phyloP scores from a whole-genome alignment of 2,113 vertebrate genomes.

The Brevimyrus niger region DNA sequence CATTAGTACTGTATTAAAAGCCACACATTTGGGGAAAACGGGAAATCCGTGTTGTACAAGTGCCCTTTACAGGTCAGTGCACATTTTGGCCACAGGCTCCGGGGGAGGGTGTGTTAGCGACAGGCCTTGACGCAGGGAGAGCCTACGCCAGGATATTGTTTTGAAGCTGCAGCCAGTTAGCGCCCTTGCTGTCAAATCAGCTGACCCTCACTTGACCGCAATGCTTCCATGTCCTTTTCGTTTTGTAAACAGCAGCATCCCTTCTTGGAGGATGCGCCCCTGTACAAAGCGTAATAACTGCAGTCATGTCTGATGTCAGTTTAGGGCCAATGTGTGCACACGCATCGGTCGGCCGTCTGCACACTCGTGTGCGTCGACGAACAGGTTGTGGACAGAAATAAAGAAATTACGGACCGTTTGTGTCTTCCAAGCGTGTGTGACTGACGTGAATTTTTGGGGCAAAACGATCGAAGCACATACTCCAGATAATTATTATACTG shows the following conservation, averaged over 20 bases:
- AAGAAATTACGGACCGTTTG: background rate
- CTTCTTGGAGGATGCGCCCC: constrained; percentile 43
- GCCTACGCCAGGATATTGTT: constrained; percentile 57
- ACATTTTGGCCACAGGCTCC: constrained; percentile 25
- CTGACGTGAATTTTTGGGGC: background rate
- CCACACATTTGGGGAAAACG: constrained; percentile 47
- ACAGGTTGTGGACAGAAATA: constrained; percentile 2
- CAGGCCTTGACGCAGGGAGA: constrained; percentile 39
- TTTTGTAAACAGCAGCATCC: constrained; percentile 61
- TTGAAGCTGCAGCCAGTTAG: constrained; percentile 59
- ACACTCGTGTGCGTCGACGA: constrained; percentile 21
- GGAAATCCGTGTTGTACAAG: constrained; percentile 56
- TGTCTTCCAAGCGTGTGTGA: constrained; percentile 16
- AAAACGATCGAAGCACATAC: background rate
- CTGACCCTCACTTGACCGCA: constrained; percentile 58
- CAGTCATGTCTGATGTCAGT: constrained; percentile 37
- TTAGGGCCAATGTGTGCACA: constrained; percentile 35
- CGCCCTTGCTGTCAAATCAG: constrained; percentile 46
- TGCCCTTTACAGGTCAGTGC: constrained; percentile 48
- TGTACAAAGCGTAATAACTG: constrained; percentile 55
- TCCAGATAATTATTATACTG: background rate
- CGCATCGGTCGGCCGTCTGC: constrained; percentile 24
- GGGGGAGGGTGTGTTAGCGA: constrained; percentile 16
- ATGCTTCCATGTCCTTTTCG: constrained; percentile 47
- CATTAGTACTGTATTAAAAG: constrained; percentile 1